Percentiles rank a stretch among this genome's conserved stretches.
These are phyloP conservation scores for Ceryle rudis DNA, from an alignment of 2,797 vertebrate species.

Conservation along the genomic window DNA sequence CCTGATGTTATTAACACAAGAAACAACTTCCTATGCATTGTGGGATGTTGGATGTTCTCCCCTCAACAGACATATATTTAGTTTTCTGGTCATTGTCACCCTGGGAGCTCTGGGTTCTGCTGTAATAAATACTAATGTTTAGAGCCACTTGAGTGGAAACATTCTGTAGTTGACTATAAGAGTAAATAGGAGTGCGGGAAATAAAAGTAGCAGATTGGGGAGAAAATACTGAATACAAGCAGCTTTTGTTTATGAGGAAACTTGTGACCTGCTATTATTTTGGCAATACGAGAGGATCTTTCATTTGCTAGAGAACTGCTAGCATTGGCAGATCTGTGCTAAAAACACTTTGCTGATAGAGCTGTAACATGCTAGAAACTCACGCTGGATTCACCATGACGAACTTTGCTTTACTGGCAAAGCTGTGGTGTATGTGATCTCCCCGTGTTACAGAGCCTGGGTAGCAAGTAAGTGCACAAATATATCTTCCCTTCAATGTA, in stretches of 20 bases:
- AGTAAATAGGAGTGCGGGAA: not conserved
- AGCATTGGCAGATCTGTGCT: conserved; percentile 14
- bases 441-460: not conserved
- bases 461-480: not conserved
- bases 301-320: conserved; percentile 37
- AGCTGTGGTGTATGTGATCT: not conserved
- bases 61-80: not conserved
- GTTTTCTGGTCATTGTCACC: not conserved
- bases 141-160: not conserved
- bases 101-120: not conserved
- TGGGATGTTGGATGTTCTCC: not conserved
- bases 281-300: conserved; percentile 12
- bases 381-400: not conserved
- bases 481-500: rapidly evolving
- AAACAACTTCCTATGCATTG: not conserved
- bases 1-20: not conserved
- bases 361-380: not conserved
- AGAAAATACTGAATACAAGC: conserved; percentile 36
- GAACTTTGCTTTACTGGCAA: not conserved
- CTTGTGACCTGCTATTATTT: conserved; percentile 56
- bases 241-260: conserved; percentile 46
- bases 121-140: not conserved
- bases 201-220: not conserved
- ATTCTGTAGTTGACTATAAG: not conserved
- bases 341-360: not conserved